These are phyloP conservation scores for Tineola bisselliella DNA, from an alignment of 2,888 invertebrate species.

Conservation along the genomic window DNA sequence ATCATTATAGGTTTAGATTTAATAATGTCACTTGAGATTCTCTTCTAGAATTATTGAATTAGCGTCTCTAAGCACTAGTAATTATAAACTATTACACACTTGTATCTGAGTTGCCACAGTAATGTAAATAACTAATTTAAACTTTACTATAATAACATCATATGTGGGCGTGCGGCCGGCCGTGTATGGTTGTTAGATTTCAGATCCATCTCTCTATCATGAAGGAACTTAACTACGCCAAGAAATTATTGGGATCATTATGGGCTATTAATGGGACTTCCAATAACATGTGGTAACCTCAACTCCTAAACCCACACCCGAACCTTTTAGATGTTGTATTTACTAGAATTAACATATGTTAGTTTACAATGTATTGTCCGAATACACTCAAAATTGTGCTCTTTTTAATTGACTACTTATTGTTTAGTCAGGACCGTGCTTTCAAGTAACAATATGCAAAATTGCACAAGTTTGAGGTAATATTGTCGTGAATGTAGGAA, in stretches of 20 bases:
- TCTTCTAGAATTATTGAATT: neutral
- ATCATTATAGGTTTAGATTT: neutral
- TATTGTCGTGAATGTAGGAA: neutral
- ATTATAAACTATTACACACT: neutral
- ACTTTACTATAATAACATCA: neutral
- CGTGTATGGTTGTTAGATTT: neutral
- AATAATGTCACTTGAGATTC: neutral
- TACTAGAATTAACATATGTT: too few relatives aligned
- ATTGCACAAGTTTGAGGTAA: neutral
- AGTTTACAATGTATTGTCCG: neutral
- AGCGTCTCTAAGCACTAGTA: neutral
- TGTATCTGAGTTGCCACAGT: neutral
- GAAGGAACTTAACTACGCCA: constrained; percentile 1
- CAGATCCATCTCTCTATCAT: neutral
- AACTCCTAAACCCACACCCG: neutral
- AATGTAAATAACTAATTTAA: neutral
- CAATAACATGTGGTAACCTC: neutral
- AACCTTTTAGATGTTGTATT: neutral
- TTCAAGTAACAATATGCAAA: neutral
- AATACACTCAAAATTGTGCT: neutral
- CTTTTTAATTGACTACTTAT: neutral
- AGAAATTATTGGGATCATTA: neutral
- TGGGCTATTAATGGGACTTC: constrained; percentile 1
- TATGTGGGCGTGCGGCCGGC: neutral
- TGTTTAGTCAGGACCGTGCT: neutral